Evolutionary conservation across 2,797 vertebrate genomes (phyloP).

Genomic region (Odontamblyopus rebecca): DNA sequence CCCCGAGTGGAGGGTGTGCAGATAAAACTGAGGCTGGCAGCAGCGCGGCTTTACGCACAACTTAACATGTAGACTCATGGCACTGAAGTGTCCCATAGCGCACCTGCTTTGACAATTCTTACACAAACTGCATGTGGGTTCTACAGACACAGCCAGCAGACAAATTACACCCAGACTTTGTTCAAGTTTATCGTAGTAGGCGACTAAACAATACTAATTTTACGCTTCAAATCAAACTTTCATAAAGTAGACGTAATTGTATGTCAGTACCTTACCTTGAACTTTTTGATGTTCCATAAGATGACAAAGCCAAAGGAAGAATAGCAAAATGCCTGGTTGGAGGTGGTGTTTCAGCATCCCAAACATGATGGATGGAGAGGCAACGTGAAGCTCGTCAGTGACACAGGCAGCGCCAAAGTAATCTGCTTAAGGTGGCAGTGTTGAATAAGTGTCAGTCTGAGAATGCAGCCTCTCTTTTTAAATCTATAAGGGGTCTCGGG

Average conservation of each 20-base stretch:
- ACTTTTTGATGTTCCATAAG: slow-evolving; percentile 94
- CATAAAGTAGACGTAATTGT: not conserved
- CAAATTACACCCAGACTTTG: slow-evolving; percentile 9
- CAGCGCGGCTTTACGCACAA: slow-evolving; percentile 51
- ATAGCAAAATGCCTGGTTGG: slow-evolving; percentile 87
- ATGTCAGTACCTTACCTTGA: slow-evolving; percentile 85
- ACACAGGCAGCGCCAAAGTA: slow-evolving; percentile 77
- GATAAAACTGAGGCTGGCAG: slow-evolving; percentile 36
- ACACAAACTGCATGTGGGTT: slow-evolving; percentile 29
- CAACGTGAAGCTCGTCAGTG: slow-evolving; percentile 76
- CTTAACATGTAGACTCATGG: slow-evolving; percentile 39
- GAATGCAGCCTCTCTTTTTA: slow-evolving; percentile 99
- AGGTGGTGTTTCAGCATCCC: slow-evolving; percentile 91
- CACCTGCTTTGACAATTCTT: slow-evolving; percentile 67
- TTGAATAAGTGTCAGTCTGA: slow-evolving; percentile 97
- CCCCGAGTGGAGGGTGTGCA: slow-evolving; percentile 16
- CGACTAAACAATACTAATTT: slow-evolving; percentile 20
- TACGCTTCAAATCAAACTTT: slow-evolving; percentile 46
- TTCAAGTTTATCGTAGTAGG: slow-evolving; percentile 51
- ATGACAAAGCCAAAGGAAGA: slow-evolving; percentile 89
- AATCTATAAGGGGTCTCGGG: slow-evolving; percentile 98
- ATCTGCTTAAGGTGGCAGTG: slow-evolving; percentile 89
- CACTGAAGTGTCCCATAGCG: slow-evolving; percentile 59
- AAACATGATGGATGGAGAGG: slow-evolving; percentile 80
- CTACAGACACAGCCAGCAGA: slow-evolving; percentile 28